Evolutionary conservation across 2,797 vertebrate species (phyloP).

Genomic region (Amblyraja radiata): DNA sequence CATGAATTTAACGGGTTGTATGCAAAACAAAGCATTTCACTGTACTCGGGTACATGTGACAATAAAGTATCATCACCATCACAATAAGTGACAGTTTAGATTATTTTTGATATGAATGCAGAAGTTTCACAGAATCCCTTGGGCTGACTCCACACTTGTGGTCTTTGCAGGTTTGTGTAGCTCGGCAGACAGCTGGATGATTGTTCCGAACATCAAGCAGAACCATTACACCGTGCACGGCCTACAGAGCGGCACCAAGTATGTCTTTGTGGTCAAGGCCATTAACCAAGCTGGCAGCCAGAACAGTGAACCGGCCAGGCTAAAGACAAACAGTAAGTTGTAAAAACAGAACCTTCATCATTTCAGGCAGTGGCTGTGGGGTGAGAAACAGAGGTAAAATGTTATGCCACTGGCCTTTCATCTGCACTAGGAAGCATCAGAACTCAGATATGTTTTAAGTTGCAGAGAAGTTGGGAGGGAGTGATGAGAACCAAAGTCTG

Average conservation of each 20-base stretch:
- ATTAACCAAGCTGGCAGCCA: slow-evolving; percentile 95
- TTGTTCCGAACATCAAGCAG: slow-evolving; percentile 97
- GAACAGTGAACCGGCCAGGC: slow-evolving; percentile 85
- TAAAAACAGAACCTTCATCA: background rate
- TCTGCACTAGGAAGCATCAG: too few relatives aligned
- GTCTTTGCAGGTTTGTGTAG: slow-evolving; percentile 83
- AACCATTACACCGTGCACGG: slow-evolving; percentile 97
- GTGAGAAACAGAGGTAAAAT: too few relatives aligned
- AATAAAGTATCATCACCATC: too few relatives aligned
- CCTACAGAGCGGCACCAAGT: slow-evolving; percentile 91
- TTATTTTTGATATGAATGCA: background rate
- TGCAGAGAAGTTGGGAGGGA: too few relatives aligned
- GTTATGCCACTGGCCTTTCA: too few relatives aligned
- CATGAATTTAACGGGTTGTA: too few relatives aligned
- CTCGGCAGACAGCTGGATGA: slow-evolving; percentile 98
- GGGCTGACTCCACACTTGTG: slow-evolving; percentile 40
- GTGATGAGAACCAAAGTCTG: too few relatives aligned
- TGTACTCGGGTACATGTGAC: too few relatives aligned
- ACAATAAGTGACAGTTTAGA: background rate
- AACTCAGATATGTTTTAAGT: too few relatives aligned
- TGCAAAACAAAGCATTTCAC: too few relatives aligned
- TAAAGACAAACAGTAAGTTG: slow-evolving; percentile 94
- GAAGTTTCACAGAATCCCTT: background rate
- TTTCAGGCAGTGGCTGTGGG: too few relatives aligned
- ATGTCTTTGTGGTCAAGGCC: slow-evolving; percentile 94